These are phyloP conservation scores for Acrossocheilus fasciatus DNA, from an alignment of 2,797 vertebrate genomes.

Conservation along the genomic window DNA sequence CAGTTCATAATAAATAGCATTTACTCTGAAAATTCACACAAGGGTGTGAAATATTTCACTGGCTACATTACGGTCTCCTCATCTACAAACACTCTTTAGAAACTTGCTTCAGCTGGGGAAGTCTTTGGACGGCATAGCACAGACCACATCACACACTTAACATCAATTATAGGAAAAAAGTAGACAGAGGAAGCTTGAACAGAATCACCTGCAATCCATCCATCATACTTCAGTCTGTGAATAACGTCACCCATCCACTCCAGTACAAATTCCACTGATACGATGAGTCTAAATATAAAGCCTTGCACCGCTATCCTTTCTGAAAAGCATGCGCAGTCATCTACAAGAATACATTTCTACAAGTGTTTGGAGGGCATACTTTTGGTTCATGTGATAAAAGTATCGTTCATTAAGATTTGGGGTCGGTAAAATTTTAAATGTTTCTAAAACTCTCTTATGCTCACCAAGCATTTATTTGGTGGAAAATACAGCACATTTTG, in stretches of 20 bases:
- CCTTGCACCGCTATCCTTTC: not conserved
- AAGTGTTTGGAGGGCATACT: conserved; percentile 10
- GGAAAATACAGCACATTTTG: not conserved
- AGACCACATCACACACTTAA: not conserved
- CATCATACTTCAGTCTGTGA: conserved; percentile 32
- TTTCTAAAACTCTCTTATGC: not conserved
- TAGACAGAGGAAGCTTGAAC: conserved; percentile 24
- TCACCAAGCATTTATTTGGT: not conserved
- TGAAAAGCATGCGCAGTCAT: conserved; percentile 14
- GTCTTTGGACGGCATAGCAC: not conserved
- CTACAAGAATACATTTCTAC: conserved; percentile 24
- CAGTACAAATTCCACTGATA: conserved; percentile 29
- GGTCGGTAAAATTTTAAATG: not conserved
- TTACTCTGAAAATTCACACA: not conserved
- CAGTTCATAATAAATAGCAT: not conserved
- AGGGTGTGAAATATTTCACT: not conserved
- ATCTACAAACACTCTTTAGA: not conserved
- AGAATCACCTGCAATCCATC: conserved; percentile 38
- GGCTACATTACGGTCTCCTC: not conserved
- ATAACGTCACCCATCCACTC: conserved; percentile 26
- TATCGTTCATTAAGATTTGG: not conserved
- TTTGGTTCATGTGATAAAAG: not conserved
- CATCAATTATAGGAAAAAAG: not conserved
- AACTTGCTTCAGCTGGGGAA: not conserved
- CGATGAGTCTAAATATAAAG: conserved; percentile 25